phyloP scores from a whole-genome alignment of 2,113 vertebrate genomes.

The Pseudolaguvia tuberculata region DNA sequence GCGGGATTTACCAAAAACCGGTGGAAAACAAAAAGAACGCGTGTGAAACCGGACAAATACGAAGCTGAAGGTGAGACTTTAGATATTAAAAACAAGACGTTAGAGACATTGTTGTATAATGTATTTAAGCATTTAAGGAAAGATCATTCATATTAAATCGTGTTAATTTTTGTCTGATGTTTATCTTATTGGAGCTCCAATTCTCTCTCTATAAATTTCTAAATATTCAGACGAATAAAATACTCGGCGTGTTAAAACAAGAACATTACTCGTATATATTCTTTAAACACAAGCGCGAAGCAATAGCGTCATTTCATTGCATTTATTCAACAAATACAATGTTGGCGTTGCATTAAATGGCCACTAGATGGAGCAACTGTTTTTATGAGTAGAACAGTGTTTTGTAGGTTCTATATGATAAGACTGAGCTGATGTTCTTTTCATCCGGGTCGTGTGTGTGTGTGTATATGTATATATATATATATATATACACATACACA shows the following conservation, averaged over 20 bases:
- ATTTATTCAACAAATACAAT: background rate
- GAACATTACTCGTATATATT: background rate
- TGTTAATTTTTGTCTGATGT: background rate
- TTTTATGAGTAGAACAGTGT: too few species aligned
- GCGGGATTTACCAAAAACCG: slow-evolving; percentile 8
- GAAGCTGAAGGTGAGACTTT: slow-evolving; percentile 1
- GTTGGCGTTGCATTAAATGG: background rate
- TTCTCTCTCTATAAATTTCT: background rate
- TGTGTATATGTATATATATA: too few species aligned
- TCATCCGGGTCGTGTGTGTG: too few species aligned
- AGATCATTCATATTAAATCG: too few species aligned
- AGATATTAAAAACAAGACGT: background rate
- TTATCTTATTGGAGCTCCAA: background rate
- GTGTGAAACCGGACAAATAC: background rate
- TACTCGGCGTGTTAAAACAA: background rate
- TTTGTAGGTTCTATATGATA: too few species aligned
- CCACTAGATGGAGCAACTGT: background rate
- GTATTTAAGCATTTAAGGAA: background rate
- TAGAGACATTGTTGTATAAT: background rate
- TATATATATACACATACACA: too few species aligned
- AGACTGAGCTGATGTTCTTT: too few species aligned
- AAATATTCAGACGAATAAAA: background rate
- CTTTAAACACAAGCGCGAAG: background rate
- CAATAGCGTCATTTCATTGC: background rate
- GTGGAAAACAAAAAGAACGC: background rate